Conservation (phyloP, 1,140 invertebrate genomes). For the Drosophila sucinea region DNA sequence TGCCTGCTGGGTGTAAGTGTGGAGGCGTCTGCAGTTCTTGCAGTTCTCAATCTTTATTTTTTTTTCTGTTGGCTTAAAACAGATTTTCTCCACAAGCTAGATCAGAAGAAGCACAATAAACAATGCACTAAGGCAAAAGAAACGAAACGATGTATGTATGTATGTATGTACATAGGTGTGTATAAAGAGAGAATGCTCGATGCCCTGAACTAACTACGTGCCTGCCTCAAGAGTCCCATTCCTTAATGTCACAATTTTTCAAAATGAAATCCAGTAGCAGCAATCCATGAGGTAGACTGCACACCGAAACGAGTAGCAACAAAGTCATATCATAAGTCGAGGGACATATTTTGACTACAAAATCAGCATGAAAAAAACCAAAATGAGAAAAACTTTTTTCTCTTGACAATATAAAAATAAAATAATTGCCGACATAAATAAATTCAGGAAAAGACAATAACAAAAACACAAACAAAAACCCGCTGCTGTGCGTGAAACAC, state of each 20-base stretch:
- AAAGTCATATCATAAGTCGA: conserved; percentile 70
- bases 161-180: neutral
- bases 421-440: conserved; percentile 82
- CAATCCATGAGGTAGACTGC: conserved; percentile 8
- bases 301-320: conserved; percentile 30
- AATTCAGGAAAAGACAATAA: conserved; percentile 47
- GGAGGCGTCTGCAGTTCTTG: neutral
- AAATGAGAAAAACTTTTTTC: conserved; percentile 48
- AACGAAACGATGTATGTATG: too few relatives aligned
- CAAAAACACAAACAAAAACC: conserved; percentile 16
- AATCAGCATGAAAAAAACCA: conserved; percentile 48
- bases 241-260: conserved; percentile 6
- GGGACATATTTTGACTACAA: conserved; percentile 81
- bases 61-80: neutral
- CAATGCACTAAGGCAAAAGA: too few relatives aligned
- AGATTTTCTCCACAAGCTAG: too few relatives aligned
- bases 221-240: neutral
- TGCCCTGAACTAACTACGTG: neutral
- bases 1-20: neutral
- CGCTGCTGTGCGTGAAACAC: conserved; percentile 64
- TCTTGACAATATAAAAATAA: conserved; percentile 80
- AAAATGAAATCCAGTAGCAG: conserved; percentile 65
- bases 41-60: neutral
- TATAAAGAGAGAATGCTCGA: neutral
- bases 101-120: too few relatives aligned